These are phyloP conservation scores for Chrysomela aeneicollis DNA, from an alignment of 2,888 invertebrate species.

Conservation along the genomic window DNA sequence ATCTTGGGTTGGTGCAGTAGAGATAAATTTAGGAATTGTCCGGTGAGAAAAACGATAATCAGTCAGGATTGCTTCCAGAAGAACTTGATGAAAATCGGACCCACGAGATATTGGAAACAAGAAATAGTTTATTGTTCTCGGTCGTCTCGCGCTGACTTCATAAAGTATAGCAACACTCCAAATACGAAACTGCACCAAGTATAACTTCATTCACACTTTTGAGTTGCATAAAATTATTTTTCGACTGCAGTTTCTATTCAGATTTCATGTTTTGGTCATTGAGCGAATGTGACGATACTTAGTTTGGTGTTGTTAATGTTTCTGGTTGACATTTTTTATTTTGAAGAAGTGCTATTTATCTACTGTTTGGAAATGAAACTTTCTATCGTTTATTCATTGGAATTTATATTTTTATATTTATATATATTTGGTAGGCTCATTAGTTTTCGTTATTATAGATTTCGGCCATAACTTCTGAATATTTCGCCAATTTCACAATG, in stretches of 20 bases:
- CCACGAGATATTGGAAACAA: no score
- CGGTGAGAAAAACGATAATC: no score
- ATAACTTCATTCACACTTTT: background rate
- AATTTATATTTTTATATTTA: constrained; percentile 35
- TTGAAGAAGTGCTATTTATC: constrained; percentile 3
- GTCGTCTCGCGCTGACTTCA: no score
- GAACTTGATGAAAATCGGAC: no score
- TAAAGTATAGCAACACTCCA: no score
- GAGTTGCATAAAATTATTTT: background rate
- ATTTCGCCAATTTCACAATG: constrained; percentile 1
- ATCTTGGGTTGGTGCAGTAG: no score
- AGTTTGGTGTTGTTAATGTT: constrained; percentile 12
- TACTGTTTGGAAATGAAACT: background rate
- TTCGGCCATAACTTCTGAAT: constrained; percentile 8
- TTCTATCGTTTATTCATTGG: constrained; percentile 30
- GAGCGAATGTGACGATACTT: constrained; percentile 4
- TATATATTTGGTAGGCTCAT: background rate
- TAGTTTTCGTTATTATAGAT: constrained; percentile 7
- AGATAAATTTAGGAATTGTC: no score
- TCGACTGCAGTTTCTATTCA: background rate
- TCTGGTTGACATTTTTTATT: constrained; percentile 13
- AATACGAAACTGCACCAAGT: no score
- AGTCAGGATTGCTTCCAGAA: no score
- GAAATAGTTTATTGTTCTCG: no score
- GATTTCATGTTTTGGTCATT: background rate